phyloP scores from a whole-genome alignment of 2,113 vertebrate genomes.

The Corvus hawaiiensis region DNA sequence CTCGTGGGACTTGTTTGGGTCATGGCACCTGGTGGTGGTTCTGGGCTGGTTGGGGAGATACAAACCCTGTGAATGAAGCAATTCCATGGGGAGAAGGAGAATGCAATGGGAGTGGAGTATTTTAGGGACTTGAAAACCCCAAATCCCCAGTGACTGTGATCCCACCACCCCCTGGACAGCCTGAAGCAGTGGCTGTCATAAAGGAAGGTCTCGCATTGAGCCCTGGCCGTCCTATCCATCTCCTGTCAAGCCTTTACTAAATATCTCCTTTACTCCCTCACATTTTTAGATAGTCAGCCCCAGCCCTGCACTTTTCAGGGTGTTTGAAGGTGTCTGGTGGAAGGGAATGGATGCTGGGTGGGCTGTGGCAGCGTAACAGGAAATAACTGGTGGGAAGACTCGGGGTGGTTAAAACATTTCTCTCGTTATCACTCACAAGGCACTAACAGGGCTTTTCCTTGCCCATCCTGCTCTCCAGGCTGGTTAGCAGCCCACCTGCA shows the following conservation, averaged over 20 bases:
- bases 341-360: not conserved
- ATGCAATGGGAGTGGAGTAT: not conserved
- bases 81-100: not conserved
- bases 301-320: not conserved
- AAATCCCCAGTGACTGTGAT: not conserved
- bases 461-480: not conserved
- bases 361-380: not conserved
- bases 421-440: not conserved
- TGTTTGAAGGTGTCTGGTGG: not conserved
- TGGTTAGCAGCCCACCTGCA: not conserved
- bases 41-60: not conserved
- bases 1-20: not conserved
- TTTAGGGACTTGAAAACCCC: not conserved
- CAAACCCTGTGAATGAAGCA: not conserved
- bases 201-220: rapidly evolving
- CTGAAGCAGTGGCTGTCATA: not conserved
- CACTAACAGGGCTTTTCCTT: not conserved
- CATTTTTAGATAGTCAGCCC: not conserved
- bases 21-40: not conserved
- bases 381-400: not conserved
- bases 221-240: not conserved
- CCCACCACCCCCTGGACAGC: not conserved
- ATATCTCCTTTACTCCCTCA: not conserved
- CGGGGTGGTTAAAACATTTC: not conserved
- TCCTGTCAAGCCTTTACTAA: not conserved